Conservation (phyloP, 2,113 vertebrate species). For the Nothoprocta perdicaria region DNA sequence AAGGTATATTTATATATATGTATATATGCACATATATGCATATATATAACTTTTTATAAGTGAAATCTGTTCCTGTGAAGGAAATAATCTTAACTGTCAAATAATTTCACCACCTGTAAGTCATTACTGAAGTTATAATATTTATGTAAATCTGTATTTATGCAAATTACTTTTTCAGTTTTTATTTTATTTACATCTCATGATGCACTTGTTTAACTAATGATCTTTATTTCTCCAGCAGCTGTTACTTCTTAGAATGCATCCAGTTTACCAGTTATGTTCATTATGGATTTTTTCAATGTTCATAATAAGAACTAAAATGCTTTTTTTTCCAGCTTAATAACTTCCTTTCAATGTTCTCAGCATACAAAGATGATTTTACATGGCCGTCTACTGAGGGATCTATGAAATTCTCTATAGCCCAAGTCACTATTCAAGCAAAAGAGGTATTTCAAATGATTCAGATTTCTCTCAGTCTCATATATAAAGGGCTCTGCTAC, state of each 20-base stretch:
- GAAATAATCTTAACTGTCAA: not conserved
- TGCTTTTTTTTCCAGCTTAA: not conserved
- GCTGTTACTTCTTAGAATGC: not conserved
- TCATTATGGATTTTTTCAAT: not conserved
- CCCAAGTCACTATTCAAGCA: not conserved
- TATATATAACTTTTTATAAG: not conserved
- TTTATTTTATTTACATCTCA: not conserved
- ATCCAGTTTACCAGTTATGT: not conserved
- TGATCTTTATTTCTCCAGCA: not conserved
- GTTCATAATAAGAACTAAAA: not conserved
- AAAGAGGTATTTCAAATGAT: not conserved
- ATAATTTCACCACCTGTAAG: not conserved
- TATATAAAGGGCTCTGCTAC: too few relatives aligned
- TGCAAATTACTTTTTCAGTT: not conserved
- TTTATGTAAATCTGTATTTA: not conserved
- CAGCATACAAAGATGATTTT: not conserved
- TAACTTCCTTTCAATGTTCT: not conserved
- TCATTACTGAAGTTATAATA: not conserved
- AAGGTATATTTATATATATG: too few relatives aligned
- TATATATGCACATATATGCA: too few relatives aligned
- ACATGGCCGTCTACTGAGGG: not conserved
- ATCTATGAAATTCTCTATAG: not conserved
- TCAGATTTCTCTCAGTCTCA: not conserved
- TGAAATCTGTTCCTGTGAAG: not conserved
- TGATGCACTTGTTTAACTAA: not conserved